Base-by-base conservation (phyloP, 2,113 vertebrate genomes). In the Vidua macroura region DNA sequence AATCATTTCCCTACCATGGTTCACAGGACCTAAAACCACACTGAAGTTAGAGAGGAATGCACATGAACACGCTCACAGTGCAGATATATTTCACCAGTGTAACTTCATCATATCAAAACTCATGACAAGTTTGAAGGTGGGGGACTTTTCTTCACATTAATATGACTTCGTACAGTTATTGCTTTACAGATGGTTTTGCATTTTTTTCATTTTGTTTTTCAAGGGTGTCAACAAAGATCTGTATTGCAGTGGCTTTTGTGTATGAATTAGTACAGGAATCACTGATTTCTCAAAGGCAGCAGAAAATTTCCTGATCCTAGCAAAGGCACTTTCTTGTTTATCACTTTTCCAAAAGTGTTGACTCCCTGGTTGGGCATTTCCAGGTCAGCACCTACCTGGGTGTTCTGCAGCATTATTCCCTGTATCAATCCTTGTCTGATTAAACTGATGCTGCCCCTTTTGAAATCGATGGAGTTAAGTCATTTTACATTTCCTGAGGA, bases 41-140 rank as follows among this genome's bases (percentile, higher is more conserved):
- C 91, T 87, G 86, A 96, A 83, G 83, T 96, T 96, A 93, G 86
- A 73, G 76, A 81, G n/a, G 25, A 30, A 13, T 4, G 13, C 35
- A 33, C 55, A 52, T 58, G 59, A 91, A 67, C 86, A 69, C 7
- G 0, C 25, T 49, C 76, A 43, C 49, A 33, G 69, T 55, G 52
- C 63, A 92, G 96, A 95, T 94, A 66, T 88, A 96, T 97, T 97
- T 91, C 70, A 80, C 77, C 64, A 73, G 27, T 81, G 48, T 35
- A 86, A 81, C 58, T 84, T 96, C 59, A 93, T 94, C 79, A 88
- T 25, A 95, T 92, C 84, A 90, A 96, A 97, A 95, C 49, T 53
- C 28, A 58, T 69, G 69, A 95, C 82, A 59, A 96, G 4, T 90
- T 96, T 90, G 56, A 86, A 93, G 49, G 51, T 82, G 80, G 44